Evolutionary conservation across 2,888 invertebrate species (phyloP), one percentile per base, ranked within the genome.

Genomic region (Folsomia candida): DNA sequence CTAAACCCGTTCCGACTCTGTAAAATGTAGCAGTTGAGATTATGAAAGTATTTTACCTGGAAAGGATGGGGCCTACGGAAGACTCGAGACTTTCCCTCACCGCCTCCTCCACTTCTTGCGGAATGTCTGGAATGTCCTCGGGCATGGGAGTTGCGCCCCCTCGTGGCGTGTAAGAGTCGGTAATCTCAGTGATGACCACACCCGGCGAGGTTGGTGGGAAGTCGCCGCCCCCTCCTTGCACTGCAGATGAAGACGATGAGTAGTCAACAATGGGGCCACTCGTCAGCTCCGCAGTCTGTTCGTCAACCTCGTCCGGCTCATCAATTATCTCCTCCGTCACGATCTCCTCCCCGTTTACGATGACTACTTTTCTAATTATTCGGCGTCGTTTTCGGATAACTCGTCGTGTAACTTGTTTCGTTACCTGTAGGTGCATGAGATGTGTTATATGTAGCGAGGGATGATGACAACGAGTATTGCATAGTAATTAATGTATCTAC

Each of bases 281-380:
- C 1, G 77, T 73, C 26, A 77, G 65, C 58, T 78, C 73, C 25
- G 70, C 71, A 11, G 74, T 79, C 26, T 78, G 77, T 58, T 78
- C 78, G 63, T 91, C 90, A 2, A 90, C 85, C 82, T 89, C 89
- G 81, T 91, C 93, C 0, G 93, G 93, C 82, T 93, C 93, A 81
- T 93, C 93, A 58, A 93, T 86, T 0, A 93, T 84, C 84, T 93
- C 93, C 83, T 93, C 93, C 6, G 89, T 89, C 0, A 91, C 87
- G 73, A 90, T 90, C 84, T 93, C 93, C 83, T 91, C 90, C 0
- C 93, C 93, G 82, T 93, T 90, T 70, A 93, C 88, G 3, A 92
- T 89, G 0, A 90, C 89, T 1, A 91, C 87, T 76, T 89, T 88
- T 67, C 91, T 87, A 66, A 93, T 90, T 22, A 92, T 90, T 75